Conservation (phyloP, 2,797 vertebrate genomes). For the Anisognathus igniventris region DNA sequence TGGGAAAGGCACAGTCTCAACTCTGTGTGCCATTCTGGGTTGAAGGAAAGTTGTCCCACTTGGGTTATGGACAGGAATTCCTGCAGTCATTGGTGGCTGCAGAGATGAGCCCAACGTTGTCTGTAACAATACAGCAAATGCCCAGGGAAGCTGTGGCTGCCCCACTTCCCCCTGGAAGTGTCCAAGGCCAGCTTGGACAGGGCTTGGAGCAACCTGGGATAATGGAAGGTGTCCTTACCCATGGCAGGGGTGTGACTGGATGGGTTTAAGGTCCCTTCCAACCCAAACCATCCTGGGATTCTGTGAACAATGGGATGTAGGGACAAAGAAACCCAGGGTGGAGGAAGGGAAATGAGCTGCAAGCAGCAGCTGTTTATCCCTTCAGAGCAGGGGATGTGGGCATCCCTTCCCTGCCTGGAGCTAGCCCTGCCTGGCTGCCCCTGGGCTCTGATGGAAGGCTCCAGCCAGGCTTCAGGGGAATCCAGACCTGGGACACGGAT, state of each 20-base stretch:
- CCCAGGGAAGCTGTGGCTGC: not conserved
- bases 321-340: not conserved
- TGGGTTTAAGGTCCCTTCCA: not conserved
- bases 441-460: not conserved
- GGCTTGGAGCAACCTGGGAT: accelerated
- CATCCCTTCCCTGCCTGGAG: not conserved
- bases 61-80: not conserved
- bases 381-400: not conserved
- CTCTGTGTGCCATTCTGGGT: not conserved
- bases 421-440: not conserved
- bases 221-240: not conserved
- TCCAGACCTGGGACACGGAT: accelerated
- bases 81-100: not conserved
- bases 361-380: not conserved
- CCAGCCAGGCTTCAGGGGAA: accelerated
- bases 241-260: accelerated
- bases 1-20: not conserved
- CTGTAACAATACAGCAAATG: not conserved
- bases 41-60: not conserved
- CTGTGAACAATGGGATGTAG: accelerated
- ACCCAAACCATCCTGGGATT: not conserved
- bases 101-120: accelerated
- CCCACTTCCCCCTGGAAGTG: not conserved
- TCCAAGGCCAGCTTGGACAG: accelerated
- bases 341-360: not conserved